Conservation (phyloP, 2,113 vertebrate species). For the Opisthocomus hoazin region DNA sequence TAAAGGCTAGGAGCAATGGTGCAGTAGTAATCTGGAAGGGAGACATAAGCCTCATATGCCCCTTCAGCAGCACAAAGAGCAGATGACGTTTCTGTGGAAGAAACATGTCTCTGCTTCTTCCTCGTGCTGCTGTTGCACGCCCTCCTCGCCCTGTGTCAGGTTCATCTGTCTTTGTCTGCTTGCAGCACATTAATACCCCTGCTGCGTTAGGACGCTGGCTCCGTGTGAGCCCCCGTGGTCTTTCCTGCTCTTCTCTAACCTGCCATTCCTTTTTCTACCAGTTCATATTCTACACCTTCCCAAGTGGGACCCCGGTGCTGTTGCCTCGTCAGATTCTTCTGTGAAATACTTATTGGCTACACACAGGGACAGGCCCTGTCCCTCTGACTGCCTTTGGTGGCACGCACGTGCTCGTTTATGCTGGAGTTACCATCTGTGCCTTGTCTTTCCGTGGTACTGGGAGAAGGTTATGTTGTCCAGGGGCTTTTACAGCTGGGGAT, state of each 20-base stretch:
- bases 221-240: neutral
- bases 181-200: neutral
- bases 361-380: fast-evolving
- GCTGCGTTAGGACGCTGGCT: neutral
- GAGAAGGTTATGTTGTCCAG: neutral
- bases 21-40: neutral
- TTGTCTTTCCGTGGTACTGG: too few relatives aligned
- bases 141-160: neutral
- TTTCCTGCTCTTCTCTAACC: neutral
- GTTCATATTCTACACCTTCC: neutral
- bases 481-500: neutral
- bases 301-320: fast-evolving
- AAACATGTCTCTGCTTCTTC: neutral
- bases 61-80: neutral
- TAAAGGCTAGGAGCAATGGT: neutral
- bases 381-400: fast-evolving
- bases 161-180: neutral
- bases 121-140: fast-evolving
- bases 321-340: neutral
- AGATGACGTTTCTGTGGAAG: neutral
- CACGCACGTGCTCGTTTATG: neutral
- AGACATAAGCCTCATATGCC: neutral
- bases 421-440: neutral
- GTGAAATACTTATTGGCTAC: neutral
- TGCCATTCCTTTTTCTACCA: neutral